Evolutionary conservation across 2,888 invertebrate genomes (phyloP).

Genomic region (Baronia brevicornis): DNA sequence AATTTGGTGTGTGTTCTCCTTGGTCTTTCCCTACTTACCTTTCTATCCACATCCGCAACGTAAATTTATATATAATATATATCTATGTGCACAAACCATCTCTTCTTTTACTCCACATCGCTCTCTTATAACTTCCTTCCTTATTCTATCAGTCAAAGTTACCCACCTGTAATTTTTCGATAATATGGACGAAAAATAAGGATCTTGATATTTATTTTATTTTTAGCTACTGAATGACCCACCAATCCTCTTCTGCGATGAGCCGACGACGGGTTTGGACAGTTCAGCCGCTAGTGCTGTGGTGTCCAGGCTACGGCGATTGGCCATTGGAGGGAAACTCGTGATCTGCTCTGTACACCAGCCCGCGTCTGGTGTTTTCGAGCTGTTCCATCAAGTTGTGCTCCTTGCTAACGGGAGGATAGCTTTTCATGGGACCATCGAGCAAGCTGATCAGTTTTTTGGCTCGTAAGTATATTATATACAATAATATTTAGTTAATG

Average conservation of each 20-base stretch:
- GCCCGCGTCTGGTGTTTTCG: slow-evolving; percentile 90
- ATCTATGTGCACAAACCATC: too few species aligned
- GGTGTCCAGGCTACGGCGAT: slow-evolving; percentile 79
- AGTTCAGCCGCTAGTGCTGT: slow-evolving; percentile 91
- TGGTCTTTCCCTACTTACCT: too few species aligned
- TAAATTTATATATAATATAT: too few species aligned
- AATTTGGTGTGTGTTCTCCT: too few species aligned
- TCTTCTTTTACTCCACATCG: too few species aligned
- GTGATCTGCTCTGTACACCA: slow-evolving; percentile 94
- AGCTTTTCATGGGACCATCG: slow-evolving; percentile 85
- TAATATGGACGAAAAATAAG: not conserved
- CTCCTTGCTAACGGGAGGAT: slow-evolving; percentile 86
- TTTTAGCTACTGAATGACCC: slow-evolving; percentile 89
- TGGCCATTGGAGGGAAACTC: slow-evolving; percentile 82
- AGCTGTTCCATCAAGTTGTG: slow-evolving; percentile 86
- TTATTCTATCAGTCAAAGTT: too few species aligned
- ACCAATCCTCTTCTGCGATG: slow-evolving; percentile 92
- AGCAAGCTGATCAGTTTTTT: slow-evolving; percentile 81
- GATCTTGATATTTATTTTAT: not conserved
- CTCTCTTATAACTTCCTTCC: too few species aligned
- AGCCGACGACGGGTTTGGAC: slow-evolving; percentile 94
- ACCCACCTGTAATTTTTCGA: too few species aligned
- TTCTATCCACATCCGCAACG: too few species aligned
- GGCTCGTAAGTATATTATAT: slow-evolving; percentile 75
- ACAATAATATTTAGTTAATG: too few species aligned